phyloP scores from a whole-genome alignment of 2,113 vertebrate species.

The Pipra filicauda region DNA sequence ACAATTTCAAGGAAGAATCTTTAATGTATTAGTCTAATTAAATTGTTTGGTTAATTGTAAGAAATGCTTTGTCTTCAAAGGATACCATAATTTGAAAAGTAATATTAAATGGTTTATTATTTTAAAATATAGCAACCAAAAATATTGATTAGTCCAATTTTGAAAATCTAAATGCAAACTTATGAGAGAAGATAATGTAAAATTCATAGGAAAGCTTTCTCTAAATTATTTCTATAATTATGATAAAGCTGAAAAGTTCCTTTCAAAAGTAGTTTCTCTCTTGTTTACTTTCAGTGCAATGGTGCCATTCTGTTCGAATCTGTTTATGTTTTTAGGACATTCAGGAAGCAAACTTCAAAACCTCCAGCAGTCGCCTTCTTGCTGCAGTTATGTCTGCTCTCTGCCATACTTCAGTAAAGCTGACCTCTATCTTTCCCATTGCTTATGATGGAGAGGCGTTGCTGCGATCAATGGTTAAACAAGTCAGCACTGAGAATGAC shows the following conservation, averaged over 20 bases:
- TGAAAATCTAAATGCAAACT: background rate
- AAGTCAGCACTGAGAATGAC: slow-evolving; percentile 98
- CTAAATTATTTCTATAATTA: background rate
- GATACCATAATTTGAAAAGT: background rate
- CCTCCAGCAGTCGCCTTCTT: slow-evolving; percentile 93
- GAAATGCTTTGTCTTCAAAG: background rate
- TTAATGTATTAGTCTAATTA: background rate
- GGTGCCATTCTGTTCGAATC: fast-evolving
- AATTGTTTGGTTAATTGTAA: background rate
- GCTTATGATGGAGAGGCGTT: slow-evolving; percentile 94
- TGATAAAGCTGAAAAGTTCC: background rate
- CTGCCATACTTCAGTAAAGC: slow-evolving; percentile 94
- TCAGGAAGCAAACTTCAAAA: slow-evolving; percentile 96
- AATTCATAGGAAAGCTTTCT: background rate
- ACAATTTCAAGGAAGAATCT: background rate
- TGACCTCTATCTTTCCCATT: slow-evolving; percentile 97
- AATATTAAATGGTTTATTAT: background rate
- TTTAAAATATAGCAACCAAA: background rate
- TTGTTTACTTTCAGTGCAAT: background rate
- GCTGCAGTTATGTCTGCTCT: slow-evolving; percentile 98
- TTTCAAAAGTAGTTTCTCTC: background rate
- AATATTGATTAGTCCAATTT: background rate
- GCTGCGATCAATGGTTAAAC: slow-evolving; percentile 91
- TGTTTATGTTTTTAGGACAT: slow-evolving; percentile 82
- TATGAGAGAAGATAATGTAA: background rate